phyloP scores from a whole-genome alignment of 2,797 vertebrate genomes.

The Melanotaenia pygmaea region DNA sequence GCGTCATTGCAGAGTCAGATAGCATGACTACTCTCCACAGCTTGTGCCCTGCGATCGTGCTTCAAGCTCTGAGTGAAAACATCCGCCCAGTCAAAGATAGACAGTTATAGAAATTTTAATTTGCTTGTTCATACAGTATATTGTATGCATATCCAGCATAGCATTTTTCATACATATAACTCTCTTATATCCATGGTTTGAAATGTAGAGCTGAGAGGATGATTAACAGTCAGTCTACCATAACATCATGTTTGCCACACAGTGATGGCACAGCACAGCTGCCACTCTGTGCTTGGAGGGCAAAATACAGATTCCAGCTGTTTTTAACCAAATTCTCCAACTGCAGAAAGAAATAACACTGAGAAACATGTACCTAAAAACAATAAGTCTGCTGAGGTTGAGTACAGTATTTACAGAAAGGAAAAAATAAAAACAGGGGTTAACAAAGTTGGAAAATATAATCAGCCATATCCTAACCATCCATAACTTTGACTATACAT shows the following conservation, averaged over 20 bases:
- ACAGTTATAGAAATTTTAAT: slow-evolving; percentile 84
- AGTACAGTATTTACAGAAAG: slow-evolving; percentile 82
- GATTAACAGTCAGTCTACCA: slow-evolving; percentile 81
- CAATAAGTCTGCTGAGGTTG: slow-evolving; percentile 69
- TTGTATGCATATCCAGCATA: slow-evolving; percentile 84
- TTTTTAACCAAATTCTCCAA: slow-evolving; percentile 67
- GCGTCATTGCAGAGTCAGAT: slow-evolving; percentile 53
- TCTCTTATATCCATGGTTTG: slow-evolving; percentile 74
- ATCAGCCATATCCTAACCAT: slow-evolving; percentile 61
- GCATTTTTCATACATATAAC: slow-evolving; percentile 84
- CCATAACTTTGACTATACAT: slow-evolving; percentile 72
- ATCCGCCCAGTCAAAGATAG: slow-evolving; percentile 66
- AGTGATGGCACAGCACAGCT: slow-evolving; percentile 49
- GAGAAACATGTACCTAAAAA: slow-evolving; percentile 76
- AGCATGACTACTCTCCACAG: slow-evolving; percentile 48
- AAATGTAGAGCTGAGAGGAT: slow-evolving; percentile 74
- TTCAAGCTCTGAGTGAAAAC: slow-evolving; percentile 53
- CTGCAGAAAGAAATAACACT: slow-evolving; percentile 73
- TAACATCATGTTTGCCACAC: slow-evolving; percentile 66
- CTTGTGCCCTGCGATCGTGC: slow-evolving; percentile 41
- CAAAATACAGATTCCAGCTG: slow-evolving; percentile 57
- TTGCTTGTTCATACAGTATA: slow-evolving; percentile 84
- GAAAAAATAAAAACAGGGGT: slow-evolving; percentile 67
- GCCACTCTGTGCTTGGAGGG: slow-evolving; percentile 45
- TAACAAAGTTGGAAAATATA: slow-evolving; percentile 74